phyloP scores from a whole-genome alignment of 2,113 vertebrate genomes.

The Megalops atlanticus region DNA sequence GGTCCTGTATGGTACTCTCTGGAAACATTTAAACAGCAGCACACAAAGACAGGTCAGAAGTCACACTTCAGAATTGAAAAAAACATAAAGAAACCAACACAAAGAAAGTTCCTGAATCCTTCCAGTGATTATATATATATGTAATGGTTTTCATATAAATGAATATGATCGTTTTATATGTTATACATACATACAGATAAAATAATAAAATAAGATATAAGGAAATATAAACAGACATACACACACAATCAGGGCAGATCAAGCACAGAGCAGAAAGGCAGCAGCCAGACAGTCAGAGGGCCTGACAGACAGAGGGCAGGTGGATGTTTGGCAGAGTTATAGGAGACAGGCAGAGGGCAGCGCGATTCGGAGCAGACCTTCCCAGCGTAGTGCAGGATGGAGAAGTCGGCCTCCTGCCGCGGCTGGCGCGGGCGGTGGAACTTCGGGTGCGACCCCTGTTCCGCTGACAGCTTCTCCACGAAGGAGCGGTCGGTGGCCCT shows the following conservation, averaged over 20 bases:
- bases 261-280: not conserved
- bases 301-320: not conserved
- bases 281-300: not conserved
- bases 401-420: conserved; percentile 83
- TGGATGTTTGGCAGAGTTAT: not conserved
- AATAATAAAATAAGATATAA: too few species aligned
- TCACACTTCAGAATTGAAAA: not conserved
- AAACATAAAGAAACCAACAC: not conserved
- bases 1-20: too few species aligned
- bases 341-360: too few species aligned
- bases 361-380: conserved; percentile 70
- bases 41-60: not conserved
- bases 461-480: conserved; percentile 82
- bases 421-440: conserved; percentile 83
- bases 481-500: conserved; percentile 88
- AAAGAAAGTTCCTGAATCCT: not conserved
- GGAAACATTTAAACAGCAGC: not conserved
- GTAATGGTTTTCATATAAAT: too few species aligned
- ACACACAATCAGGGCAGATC: too few species aligned
- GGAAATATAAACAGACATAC: too few species aligned
- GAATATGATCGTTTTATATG: too few species aligned
- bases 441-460: conserved; percentile 84
- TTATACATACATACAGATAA: too few species aligned
- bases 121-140: not conserved
- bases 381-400: conserved; percentile 87